Percentiles rank a stretch among this genome's conserved stretches.
Evolutionary conservation across 2,113 vertebrate species (phyloP).

Genomic region (Neolamprologus fasciatus): DNA sequence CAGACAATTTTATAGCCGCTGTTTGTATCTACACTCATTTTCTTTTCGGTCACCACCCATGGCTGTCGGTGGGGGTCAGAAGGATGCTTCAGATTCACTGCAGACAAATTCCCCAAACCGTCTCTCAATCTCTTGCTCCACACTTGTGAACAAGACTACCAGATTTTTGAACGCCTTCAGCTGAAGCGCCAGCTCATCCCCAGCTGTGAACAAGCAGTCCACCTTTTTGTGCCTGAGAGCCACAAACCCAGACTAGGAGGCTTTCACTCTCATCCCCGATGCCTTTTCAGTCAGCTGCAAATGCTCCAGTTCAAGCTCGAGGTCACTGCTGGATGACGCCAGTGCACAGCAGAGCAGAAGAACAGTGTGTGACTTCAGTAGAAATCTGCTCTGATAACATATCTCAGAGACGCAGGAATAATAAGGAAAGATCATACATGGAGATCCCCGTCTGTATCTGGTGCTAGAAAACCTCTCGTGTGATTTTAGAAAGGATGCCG

Average conservation of each 20-base stretch:
- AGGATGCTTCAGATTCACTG: background rate
- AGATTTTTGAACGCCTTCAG: background rate
- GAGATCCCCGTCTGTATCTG: background rate
- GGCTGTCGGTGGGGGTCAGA: accelerated
- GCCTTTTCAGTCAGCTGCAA: background rate
- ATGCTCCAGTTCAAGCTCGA: background rate
- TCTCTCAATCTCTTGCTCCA: background rate
- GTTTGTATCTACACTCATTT: background rate
- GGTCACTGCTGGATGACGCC: background rate
- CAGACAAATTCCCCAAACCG: background rate
- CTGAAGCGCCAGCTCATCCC: background rate
- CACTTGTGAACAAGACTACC: background rate
- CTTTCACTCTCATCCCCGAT: background rate
- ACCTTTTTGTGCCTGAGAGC: accelerated
- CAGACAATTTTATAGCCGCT: background rate
- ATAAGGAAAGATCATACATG: background rate
- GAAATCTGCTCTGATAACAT: background rate
- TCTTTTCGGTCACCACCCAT: background rate
- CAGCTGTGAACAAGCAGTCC: background rate
- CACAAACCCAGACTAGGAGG: background rate
- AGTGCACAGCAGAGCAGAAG: background rate
- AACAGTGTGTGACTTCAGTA: background rate
- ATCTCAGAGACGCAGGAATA: background rate
- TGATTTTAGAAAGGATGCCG: background rate
- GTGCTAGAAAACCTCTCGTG: background rate